Percentiles rank a stretch among this genome's conserved stretches.
phyloP scores from a whole-genome alignment of 2,797 vertebrate species.

The Trichosurus vulpecula region DNA sequence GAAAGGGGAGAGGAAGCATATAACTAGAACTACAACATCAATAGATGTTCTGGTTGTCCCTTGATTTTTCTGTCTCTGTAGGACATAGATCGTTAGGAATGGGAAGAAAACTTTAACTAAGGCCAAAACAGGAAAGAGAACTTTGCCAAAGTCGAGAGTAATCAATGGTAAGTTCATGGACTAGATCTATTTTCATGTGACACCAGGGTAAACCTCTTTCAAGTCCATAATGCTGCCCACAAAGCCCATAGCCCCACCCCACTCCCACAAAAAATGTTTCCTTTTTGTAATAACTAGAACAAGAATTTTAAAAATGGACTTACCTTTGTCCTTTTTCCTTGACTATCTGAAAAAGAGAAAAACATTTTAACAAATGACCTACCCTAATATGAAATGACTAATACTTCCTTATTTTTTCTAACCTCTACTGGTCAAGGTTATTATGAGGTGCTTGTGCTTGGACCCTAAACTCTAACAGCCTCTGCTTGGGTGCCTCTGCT shows the following conservation, averaged over 20 bases:
- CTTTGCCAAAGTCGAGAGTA: background rate
- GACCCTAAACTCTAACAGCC: too few species aligned
- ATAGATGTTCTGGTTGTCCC: background rate
- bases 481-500: too few species aligned
- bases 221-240: background rate
- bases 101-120: background rate
- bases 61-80: background rate
- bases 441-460: too few species aligned
- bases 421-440: too few species aligned
- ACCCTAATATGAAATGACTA: background rate
- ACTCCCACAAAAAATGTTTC: background rate
- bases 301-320: background rate
- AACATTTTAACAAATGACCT: background rate
- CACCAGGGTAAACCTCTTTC: background rate
- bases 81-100: background rate
- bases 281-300: background rate
- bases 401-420: too few species aligned
- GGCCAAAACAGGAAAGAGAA: background rate
- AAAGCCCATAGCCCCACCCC: background rate
- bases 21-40: background rate
- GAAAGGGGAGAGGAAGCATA: background rate
- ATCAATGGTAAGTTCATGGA: background rate
- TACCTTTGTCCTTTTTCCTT: background rate
- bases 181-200: background rate
- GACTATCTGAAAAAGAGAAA: background rate